Percentiles rank a stretch among this genome's conserved stretches.
These are phyloP conservation scores for Synanthedon myopaeformis DNA, from an alignment of 2,888 invertebrate species.

Conservation along the genomic window DNA sequence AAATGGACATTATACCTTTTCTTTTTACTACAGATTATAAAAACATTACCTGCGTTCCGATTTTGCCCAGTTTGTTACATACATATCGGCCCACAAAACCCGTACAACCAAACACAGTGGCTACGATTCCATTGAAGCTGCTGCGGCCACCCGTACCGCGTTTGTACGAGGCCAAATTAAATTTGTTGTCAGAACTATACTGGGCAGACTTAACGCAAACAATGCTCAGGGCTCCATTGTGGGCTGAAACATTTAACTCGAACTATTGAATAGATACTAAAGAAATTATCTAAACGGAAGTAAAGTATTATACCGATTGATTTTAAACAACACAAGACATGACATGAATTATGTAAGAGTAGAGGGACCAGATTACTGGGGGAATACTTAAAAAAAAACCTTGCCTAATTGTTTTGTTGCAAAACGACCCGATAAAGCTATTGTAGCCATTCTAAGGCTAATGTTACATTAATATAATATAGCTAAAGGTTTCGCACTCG, in stretches of 20 bases:
- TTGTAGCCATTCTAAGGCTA: slow-evolving; percentile 53
- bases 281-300: too few species aligned
- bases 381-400: too few species aligned
- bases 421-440: slow-evolving; percentile 46
- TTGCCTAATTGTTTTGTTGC: slow-evolving; percentile 24
- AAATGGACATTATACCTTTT: background rate
- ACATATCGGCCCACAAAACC: slow-evolving; percentile 92
- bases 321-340: background rate
- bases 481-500: background rate
- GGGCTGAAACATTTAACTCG: slow-evolving; percentile 28
- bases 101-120: slow-evolving; percentile 96
- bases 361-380: background rate
- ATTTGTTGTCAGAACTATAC: slow-evolving; percentile 67
- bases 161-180: slow-evolving; percentile 77
- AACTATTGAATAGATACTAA: too few species aligned
- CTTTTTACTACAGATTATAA: too few species aligned
- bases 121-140: slow-evolving; percentile 96
- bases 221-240: slow-evolving; percentile 48
- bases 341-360: slow-evolving; percentile 49
- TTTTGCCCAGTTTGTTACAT: slow-evolving; percentile 89
- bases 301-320: background rate
- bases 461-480: slow-evolving; percentile 3
- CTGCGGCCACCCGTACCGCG: slow-evolving; percentile 92
- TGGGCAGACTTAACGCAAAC: slow-evolving; percentile 57
- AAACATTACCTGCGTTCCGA: slow-evolving; percentile 77